These are phyloP conservation scores for Brenthis ino DNA, from an alignment of 2,888 invertebrate genomes.

Conservation along the genomic window DNA sequence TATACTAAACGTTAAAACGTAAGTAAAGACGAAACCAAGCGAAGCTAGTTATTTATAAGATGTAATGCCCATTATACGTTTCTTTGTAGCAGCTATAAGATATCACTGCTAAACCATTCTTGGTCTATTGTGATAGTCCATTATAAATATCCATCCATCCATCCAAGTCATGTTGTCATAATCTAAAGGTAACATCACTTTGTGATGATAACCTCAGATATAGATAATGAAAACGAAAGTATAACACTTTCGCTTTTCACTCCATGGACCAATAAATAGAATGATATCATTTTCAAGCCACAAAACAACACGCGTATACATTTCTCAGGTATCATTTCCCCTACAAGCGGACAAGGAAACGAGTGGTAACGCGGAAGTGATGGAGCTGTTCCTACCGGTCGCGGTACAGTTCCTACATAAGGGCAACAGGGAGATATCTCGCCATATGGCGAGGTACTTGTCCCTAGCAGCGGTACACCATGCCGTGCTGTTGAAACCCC, in stretches of 20 bases:
- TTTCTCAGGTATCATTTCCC: conserved; percentile 71
- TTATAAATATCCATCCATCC: no score
- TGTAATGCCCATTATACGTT: no score
- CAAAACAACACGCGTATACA: conserved; percentile 3
- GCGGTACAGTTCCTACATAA: conserved; percentile 96
- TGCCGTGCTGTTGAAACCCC: conserved; percentile 91
- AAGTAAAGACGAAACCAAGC: no score
- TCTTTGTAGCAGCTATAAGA: no score
- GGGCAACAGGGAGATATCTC: conserved; percentile 93
- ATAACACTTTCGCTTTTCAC: conserved; percentile 10
- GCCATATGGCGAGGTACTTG: conserved; percentile 95
- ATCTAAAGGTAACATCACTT: no score
- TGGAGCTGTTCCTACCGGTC: conserved; percentile 93
- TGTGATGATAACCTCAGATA: no score
- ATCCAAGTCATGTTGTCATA: no score
- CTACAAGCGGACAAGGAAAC: conserved; percentile 78
- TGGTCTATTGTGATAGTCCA: no score
- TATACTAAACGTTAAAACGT: no score
- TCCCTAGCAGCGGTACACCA: conserved; percentile 96
- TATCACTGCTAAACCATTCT: no score
- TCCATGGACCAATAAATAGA: conserved; percentile 3
- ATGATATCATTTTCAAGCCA: conserved; percentile 4
- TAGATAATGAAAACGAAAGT: not conserved
- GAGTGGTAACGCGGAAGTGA: conserved; percentile 84
- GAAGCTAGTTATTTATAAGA: no score